Base-by-base conservation (phyloP, 2,797 vertebrate genomes). In the Masticophis lateralis region DNA sequence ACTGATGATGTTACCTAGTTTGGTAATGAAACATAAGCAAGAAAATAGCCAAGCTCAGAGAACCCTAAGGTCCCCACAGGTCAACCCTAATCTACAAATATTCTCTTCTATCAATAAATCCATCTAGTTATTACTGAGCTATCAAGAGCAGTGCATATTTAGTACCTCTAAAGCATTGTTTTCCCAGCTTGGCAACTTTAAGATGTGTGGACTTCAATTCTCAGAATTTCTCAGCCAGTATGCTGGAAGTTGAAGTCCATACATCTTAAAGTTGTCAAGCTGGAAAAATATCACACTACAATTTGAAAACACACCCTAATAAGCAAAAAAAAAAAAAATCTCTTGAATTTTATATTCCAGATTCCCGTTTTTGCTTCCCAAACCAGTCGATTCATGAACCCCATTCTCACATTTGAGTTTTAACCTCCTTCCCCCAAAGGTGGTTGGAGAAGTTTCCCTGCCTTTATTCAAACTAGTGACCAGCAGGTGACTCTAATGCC, bases 401-500 rank as follows among this genome's bases (percentile, higher is more conserved):
- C 13, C 22, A 4, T 2, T 94, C 92, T 83, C 86, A 55, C 37
- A 60, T 86, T 69, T n/a, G 63, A 18, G 11, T 47, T 91, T 66
- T 87, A 89, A 93, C 3, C 28, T 53, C 55, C 55, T 57, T 88
- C 57, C 87, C n/a, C 56, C 22, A 13, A 56, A 55, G 25, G 74
- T 79, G 5, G 6, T 74, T 88, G 92, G 93, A 96, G 87, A 89
- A 74, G n/a, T 69, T 79, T 79, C 74, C 86, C 69, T 47, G 2
- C 90, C 63, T 37, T 94, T 91, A 91, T 55, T 92, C 93, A 92
- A 88, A 95, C 0, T 0, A 53, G 28, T 91, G 88, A 91, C 94
- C 91, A 79, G 63, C 56, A 95, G 95, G 93, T 90, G 94, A 91
- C 86, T 92, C 89, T 79, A 86, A 87, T 88, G 28, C 69, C 86